Conservation (phyloP, 2,113 vertebrate genomes). For the Antennarius striatus region DNA sequence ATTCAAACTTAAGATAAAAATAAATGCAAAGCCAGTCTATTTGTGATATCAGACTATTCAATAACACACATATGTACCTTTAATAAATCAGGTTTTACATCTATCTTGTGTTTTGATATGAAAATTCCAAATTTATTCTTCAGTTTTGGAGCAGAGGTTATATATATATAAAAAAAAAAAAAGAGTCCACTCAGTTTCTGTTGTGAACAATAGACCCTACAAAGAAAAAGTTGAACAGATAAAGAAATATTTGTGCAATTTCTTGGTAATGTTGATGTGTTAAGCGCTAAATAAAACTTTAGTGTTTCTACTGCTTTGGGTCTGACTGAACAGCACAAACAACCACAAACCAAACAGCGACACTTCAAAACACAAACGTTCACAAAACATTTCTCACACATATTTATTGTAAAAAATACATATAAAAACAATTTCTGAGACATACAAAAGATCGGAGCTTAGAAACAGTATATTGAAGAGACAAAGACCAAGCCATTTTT, state of each 20-base stretch:
- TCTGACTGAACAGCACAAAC: neutral
- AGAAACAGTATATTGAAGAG: conserved; percentile 82
- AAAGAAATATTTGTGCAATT: too few relatives aligned
- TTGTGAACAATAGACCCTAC: too few relatives aligned
- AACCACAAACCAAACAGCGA: conserved; percentile 1
- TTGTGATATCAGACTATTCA: neutral
- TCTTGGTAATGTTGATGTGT: too few relatives aligned
- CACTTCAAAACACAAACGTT: conserved; percentile 23
- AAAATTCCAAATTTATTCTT: too few relatives aligned
- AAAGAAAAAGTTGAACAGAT: too few relatives aligned
- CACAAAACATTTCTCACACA: conserved; percentile 70
- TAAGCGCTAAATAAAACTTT: neutral
- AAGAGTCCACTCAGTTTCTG: too few relatives aligned
- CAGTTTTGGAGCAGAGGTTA: too few relatives aligned
- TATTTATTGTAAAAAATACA: conserved; percentile 89
- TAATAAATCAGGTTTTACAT: neutral
- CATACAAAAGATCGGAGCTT: conserved; percentile 83
- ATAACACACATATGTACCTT: neutral
- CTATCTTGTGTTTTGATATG: too few relatives aligned
- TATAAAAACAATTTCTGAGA: conserved; percentile 84
- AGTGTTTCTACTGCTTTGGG: neutral
- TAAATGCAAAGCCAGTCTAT: neutral
- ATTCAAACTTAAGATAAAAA: neutral
- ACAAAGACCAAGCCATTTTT: conserved; percentile 73
- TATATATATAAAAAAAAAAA: too few relatives aligned